These are phyloP conservation scores for Muschampia plurimacula DNA, from an alignment of 2,888 invertebrate species.

Conservation along the genomic window DNA sequence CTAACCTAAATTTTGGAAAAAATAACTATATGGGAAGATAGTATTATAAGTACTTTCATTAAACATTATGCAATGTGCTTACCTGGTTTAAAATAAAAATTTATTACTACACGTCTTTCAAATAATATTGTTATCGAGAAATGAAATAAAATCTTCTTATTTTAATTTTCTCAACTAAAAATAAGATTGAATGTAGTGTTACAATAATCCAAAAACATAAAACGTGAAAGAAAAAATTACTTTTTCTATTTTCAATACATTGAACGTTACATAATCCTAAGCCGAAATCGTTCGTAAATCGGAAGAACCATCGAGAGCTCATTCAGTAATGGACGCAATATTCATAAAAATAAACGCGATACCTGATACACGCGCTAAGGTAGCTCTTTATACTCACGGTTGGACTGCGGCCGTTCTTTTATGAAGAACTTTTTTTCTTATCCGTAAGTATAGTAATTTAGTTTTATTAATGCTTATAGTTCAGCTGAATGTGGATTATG, in stretches of 20 bases:
- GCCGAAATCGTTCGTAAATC: conserved; percentile 5
- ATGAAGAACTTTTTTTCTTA: background rate
- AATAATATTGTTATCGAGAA: too few species aligned
- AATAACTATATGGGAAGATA: too few species aligned
- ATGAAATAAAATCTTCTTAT: too few species aligned
- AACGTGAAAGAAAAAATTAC: background rate
- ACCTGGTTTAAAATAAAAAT: too few species aligned
- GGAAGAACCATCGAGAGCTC: conserved; percentile 10
- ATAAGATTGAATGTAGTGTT: too few species aligned
- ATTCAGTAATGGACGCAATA: conserved; percentile 34
- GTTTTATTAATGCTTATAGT: too few species aligned
- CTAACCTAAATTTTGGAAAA: too few species aligned
- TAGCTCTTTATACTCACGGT: background rate
- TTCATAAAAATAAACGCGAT: conserved; percentile 45
- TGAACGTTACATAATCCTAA: conserved; percentile 1
- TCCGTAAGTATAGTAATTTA: background rate
- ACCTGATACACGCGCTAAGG: conserved; percentile 21
- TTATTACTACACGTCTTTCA: too few species aligned
- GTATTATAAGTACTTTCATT: too few species aligned
- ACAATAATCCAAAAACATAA: background rate
- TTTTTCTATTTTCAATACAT: conserved; percentile 11
- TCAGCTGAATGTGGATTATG: too few species aligned
- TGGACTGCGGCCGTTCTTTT: background rate
- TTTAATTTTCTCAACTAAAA: too few species aligned
- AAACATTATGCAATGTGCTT: too few species aligned